Percentiles rank a stretch among this genome's conserved stretches.
These are phyloP conservation scores for Phrynosoma blainvillii DNA, from an alignment of 2,113 vertebrate genomes.

Conservation along the genomic window DNA sequence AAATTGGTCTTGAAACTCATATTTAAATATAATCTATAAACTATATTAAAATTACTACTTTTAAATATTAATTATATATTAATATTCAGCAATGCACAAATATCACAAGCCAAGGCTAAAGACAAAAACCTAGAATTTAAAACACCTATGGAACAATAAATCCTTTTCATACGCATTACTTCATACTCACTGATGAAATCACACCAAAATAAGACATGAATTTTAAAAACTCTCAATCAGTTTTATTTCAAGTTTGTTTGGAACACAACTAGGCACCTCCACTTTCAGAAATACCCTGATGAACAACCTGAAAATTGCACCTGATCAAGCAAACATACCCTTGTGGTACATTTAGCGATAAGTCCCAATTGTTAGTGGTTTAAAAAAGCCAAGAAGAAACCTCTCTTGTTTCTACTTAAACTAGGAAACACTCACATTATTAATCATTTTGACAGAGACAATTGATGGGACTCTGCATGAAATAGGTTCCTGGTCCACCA, in stretches of 20 bases:
- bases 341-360: constrained; percentile 57
- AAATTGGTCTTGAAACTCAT: neutral
- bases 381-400: constrained; percentile 39
- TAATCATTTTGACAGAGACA: neutral
- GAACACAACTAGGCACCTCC: constrained; percentile 47
- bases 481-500: constrained; percentile 36
- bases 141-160: neutral
- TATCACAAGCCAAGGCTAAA: neutral
- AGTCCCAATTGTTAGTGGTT: constrained; percentile 62
- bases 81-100: neutral
- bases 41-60: fast-evolving
- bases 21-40: neutral
- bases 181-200: constrained; percentile 3
- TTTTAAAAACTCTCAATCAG: constrained; percentile 30
- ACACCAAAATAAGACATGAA: constrained; percentile 16
- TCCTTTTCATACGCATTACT: neutral
- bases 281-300: constrained; percentile 50
- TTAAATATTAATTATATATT: neutral
- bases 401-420: constrained; percentile 13
- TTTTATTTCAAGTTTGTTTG: constrained; percentile 55
- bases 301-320: constrained; percentile 64
- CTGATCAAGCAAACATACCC: constrained; percentile 56
- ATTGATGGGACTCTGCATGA: constrained; percentile 55
- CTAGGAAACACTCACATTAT: constrained; percentile 33
- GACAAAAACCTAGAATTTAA: neutral